Evolutionary conservation across 2,113 vertebrate genomes (phyloP).

Genomic region (Orcinus orca): DNA sequence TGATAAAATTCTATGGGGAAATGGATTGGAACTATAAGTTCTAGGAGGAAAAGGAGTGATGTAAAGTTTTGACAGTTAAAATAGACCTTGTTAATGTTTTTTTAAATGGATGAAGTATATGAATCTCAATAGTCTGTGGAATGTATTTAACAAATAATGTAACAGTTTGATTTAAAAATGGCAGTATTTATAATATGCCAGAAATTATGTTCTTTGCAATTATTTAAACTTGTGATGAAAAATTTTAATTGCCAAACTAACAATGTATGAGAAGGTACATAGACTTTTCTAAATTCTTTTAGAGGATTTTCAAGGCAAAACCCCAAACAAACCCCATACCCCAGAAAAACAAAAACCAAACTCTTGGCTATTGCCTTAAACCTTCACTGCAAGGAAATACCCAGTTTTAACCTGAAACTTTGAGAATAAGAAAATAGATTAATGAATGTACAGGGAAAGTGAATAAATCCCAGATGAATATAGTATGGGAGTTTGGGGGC

Average conservation of each 20-base stretch:
- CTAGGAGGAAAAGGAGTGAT: not conserved
- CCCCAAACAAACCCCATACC: not conserved
- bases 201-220: not conserved
- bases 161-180: conserved; percentile 11
- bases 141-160: not conserved
- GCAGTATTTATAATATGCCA: not conserved
- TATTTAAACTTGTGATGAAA: not conserved
- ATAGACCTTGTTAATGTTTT: not conserved
- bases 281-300: not conserved
- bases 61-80: not conserved
- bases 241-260: not conserved
- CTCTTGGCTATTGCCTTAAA: not conserved
- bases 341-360: not conserved
- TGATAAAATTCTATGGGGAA: conserved; percentile 19
- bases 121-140: not conserved
- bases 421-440: not conserved
- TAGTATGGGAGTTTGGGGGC: not conserved
- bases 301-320: not conserved
- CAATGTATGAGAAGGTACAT: not conserved
- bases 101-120: not conserved
- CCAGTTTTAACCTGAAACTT: not conserved
- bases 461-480: not conserved
- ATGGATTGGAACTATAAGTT: not conserved
- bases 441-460: not conserved
- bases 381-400: not conserved